Base-by-base conservation (phyloP, 2,113 vertebrate species). In the Micronisus gabar region DNA sequence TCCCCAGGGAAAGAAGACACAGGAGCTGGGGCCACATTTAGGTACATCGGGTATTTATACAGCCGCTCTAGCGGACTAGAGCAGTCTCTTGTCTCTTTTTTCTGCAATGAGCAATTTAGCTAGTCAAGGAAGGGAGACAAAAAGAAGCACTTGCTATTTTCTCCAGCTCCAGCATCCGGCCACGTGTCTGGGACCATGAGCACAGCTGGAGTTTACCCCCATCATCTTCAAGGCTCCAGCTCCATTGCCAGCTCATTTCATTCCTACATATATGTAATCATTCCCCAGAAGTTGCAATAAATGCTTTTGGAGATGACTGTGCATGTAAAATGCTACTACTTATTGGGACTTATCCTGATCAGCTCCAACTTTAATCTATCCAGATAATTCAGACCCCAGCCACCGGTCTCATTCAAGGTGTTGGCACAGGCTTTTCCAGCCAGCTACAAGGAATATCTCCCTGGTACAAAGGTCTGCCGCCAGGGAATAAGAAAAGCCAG, bases 101-200 rank as follows among this genome's bases (percentile, higher is more conserved):
- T 34, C 43, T 25, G 16, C 40, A 80, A 41, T 0, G 0, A 83
- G n/a, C 17, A 25, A 9, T 40, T 75, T 29, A 53, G 26, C 52
- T 29, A 29, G 26, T 53, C 52, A 53, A 17, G 52, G 27, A 53
- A 53, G 52, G 52, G 52, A 27, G 50, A 15, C 14, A 52, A 52
- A 52, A 52, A 87, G 20, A 9, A 53, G 19, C 3, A 4, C 9
- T 17, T 34, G 11, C 17, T 36, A 0, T 61, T 56, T 75, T 36
- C 20, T 48, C 19, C 68, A 90, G 13, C 74, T 90, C 25, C n/a
- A 19, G 4, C 2, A 29, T 13, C 45, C 78, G 8, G 20, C 18
- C 32, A 25, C 2, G 1, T 1, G 4, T 3, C 22, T 17, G 11
- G 19, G 19, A 58, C 4, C 19, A 9, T 4, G 7, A 78, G 10